Evolutionary conservation across 2,797 vertebrate genomes (phyloP).

Genomic region (Falco biarmicus): DNA sequence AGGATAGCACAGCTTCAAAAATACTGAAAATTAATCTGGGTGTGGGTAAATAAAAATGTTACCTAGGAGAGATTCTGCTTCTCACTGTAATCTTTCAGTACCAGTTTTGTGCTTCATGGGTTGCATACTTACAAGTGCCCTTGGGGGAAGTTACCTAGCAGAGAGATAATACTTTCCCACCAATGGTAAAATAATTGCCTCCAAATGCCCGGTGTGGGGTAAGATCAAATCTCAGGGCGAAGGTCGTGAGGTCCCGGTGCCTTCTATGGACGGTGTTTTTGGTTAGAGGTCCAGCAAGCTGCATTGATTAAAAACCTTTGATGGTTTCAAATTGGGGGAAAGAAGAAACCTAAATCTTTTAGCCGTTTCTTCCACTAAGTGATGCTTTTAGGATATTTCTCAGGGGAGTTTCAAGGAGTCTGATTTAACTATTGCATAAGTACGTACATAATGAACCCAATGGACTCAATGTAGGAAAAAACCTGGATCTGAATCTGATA

Average conservation of each 20-base stretch:
- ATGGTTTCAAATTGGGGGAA: background rate
- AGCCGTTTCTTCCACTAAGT: background rate
- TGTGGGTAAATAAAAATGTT: background rate
- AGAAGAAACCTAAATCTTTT: background rate
- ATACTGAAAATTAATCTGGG: background rate
- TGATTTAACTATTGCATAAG: background rate
- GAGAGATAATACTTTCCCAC: background rate
- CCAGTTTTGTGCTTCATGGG: background rate
- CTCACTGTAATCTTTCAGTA: background rate
- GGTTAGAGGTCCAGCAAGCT: background rate
- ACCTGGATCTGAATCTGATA: background rate
- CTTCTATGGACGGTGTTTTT: background rate
- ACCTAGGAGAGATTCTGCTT: background rate
- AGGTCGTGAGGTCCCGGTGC: background rate
- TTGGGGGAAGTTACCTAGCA: background rate
- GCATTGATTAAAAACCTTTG: background rate
- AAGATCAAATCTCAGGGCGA: background rate
- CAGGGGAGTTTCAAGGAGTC: background rate
- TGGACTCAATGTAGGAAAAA: background rate
- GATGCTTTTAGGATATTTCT: background rate
- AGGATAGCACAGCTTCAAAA: background rate
- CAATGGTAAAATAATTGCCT: background rate
- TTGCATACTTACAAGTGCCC: background rate
- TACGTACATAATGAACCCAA: background rate
- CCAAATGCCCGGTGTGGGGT: background rate